A percentile compares a stretch with the other conserved stretches of the same genome.
phyloP scores from a whole-genome alignment of 1,140 invertebrate genomes.

The Nylanderia fulva region DNA sequence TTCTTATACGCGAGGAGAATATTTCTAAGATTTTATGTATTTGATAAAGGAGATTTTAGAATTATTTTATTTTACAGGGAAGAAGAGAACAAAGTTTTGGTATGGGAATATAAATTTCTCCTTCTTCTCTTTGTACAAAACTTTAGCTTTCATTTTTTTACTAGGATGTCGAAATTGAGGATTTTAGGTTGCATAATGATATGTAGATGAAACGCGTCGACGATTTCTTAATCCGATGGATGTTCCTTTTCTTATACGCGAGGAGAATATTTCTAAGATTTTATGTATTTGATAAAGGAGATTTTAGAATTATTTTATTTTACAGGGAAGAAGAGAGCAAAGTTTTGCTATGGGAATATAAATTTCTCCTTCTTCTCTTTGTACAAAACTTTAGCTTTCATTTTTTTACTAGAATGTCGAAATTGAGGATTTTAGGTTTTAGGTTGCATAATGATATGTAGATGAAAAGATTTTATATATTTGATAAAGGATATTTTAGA shows the following conservation, averaged over 20 bases:
- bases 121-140: background rate
- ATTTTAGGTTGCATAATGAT: constrained; percentile 49
- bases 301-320: background rate
- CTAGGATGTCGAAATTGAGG: constrained; percentile 53
- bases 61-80: constrained; percentile 3
- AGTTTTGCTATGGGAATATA: background rate
- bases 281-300: background rate
- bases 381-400: background rate
- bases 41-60: background rate
- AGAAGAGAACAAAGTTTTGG: background rate
- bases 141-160: constrained; percentile 31
- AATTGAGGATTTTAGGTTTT: constrained; percentile 57
- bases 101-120: background rate
- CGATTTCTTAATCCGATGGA: constrained; percentile 8
- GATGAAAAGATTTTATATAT: background rate
- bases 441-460: constrained; percentile 28
- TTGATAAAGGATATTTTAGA: background rate
- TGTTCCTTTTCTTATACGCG: background rate
- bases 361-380: background rate
- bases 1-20: background rate
- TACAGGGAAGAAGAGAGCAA: background rate
- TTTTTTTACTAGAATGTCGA: constrained; percentile 51
- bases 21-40: background rate
- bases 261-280: background rate
- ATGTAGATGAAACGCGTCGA: constrained; percentile 6